Evolutionary conservation across 2,113 vertebrate genomes (phyloP).

Genomic region (Upupa epops): DNA sequence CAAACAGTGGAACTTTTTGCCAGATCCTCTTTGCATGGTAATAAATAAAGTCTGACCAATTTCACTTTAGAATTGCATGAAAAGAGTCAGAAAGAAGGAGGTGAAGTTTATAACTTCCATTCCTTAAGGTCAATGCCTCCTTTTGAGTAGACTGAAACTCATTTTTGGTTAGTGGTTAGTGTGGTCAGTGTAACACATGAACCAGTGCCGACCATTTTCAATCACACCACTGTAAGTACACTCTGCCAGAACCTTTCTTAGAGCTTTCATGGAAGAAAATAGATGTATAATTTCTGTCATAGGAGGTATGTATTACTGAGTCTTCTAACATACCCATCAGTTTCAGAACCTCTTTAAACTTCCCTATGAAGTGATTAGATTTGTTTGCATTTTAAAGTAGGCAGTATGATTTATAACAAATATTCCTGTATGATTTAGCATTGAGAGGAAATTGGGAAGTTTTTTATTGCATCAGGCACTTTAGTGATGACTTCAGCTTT

Average conservation of each 20-base stretch:
- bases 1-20: background rate
- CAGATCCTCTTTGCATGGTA: background rate
- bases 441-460: background rate
- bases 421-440: background rate
- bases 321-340: background rate
- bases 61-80: background rate
- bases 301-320: background rate
- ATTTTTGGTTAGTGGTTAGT: constrained; percentile 29
- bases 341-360: background rate
- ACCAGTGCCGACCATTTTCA: background rate
- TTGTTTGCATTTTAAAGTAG: background rate
- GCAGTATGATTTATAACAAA: background rate
- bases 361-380: background rate
- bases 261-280: background rate
- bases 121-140: constrained; percentile 14
- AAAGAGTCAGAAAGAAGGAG: background rate
- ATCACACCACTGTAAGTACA: background rate
- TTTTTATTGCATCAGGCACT: background rate
- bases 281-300: background rate
- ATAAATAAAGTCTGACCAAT: background rate
- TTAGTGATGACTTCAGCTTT: background rate
- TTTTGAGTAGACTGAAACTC: background rate
- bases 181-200: constrained; percentile 24
- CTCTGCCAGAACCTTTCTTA: background rate
- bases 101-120: background rate